Base-by-base conservation (phyloP, 2,113 vertebrate species). In the Oceanodroma tethys region DNA sequence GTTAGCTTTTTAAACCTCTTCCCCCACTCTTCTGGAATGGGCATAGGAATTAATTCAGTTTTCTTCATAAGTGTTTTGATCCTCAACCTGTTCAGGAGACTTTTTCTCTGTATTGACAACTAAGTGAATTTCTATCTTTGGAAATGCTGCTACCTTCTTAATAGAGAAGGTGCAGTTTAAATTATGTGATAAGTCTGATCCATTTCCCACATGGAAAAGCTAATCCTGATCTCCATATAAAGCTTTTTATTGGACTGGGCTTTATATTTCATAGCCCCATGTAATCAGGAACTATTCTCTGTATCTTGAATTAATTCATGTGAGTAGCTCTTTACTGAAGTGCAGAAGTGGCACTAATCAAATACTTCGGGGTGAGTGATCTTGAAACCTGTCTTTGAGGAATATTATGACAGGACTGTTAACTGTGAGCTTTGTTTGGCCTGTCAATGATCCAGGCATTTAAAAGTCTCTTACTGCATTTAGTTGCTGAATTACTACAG, bases 261-360 rank as follows among this genome's bases (percentile, higher is more conserved):
- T 56, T 86, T 79, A 13, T 75, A 56, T 85, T 81, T 63, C 84
- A 32, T 2, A 87, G 58, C 21, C 21, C 60, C 47, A 13, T 43
- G 73, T 65, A 94, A 95, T 56, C 65, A 65, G 74, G 70, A 60
- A 40, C 56, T 60, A 30, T 63, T 56, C 52, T 89, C 81, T 85
- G 60, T 52, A 50, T 90, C 87, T 85, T 56, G 70, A 89, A 80
- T 93, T 88, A 87, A 80, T 72, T 87, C 62, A 3, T 42, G 50
- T 81, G 93, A 92, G 62, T 70, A 76, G 91, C 75, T 95, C 82
- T 76, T 88, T 40, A 42, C 58, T 58, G 94, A 83, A 73, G 86
- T 22, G 9, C 82, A 40, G 45, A 78, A 96, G 86, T 90, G 82
- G 80, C 91, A 90, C 62, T 92, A 83, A 90, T 90, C 62, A 81